These are phyloP conservation scores for Cochlearius cochlearius DNA, from an alignment of 2,113 vertebrate species.

Conservation along the genomic window DNA sequence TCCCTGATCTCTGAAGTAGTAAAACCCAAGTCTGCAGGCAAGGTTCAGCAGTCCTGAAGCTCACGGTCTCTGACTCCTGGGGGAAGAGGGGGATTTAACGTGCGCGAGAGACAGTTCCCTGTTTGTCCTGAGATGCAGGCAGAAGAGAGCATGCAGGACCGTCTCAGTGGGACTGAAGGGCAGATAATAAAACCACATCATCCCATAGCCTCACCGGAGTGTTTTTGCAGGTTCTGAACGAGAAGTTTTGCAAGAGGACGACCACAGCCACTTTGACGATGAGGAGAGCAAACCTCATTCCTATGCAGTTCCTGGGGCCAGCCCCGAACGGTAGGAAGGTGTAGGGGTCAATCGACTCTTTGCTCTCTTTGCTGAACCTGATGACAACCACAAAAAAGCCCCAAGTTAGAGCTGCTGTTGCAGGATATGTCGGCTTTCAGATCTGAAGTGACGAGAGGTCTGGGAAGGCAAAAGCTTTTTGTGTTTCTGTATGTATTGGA, in stretches of 20 bases:
- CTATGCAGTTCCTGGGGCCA: slow-evolving; percentile 83
- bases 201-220: slow-evolving; percentile 72
- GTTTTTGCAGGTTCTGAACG: slow-evolving; percentile 76
- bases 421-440: background rate
- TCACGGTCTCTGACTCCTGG: background rate
- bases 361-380: slow-evolving; percentile 81
- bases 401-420: background rate
- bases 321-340: slow-evolving; percentile 80
- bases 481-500: background rate
- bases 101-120: background rate
- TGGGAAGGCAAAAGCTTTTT: background rate
- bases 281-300: slow-evolving; percentile 81
- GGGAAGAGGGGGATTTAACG: background rate
- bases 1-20: background rate
- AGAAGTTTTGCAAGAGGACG: slow-evolving; percentile 77
- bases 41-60: background rate
- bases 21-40: background rate
- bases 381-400: background rate
- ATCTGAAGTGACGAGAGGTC: background rate
- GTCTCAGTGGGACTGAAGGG: background rate
- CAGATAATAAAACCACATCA: background rate
- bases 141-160: background rate
- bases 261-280: slow-evolving; percentile 72
- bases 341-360: slow-evolving; percentile 67
- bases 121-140: background rate